phyloP scores from a whole-genome alignment of 2,797 vertebrate species.

The Macropodus opercularis region DNA sequence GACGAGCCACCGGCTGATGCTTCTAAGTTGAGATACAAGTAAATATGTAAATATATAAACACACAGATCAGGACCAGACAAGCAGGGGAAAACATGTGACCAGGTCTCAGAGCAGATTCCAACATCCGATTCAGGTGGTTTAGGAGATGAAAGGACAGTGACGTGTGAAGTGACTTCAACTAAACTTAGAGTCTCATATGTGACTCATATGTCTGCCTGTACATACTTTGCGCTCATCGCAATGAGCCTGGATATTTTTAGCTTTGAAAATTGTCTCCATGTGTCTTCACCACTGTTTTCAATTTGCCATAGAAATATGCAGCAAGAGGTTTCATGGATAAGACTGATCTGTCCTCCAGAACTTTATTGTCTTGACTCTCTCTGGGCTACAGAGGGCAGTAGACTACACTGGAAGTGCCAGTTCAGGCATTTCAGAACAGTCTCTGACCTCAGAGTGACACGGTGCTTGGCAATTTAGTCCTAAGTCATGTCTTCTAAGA shows the following conservation, averaged over 20 bases:
- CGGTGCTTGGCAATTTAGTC: conserved; percentile 8
- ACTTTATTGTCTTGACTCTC: neutral
- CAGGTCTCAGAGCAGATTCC: neutral
- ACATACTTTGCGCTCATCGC: neutral
- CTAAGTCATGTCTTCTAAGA: too few relatives aligned
- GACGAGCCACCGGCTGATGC: neutral
- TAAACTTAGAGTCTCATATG: neutral
- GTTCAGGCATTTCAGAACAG: conserved; percentile 32
- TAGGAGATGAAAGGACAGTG: neutral
- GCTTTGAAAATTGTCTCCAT: conserved; percentile 34
- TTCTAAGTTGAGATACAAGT: neutral
- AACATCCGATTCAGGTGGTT: neutral
- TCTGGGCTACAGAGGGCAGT: conserved; percentile 56
- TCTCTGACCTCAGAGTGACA: neutral
- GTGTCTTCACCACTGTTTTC: conserved; percentile 29
- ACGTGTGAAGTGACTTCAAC: neutral
- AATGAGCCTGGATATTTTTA: conserved; percentile 1
- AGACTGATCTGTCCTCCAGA: conserved; percentile 21
- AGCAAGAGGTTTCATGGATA: conserved; percentile 17
- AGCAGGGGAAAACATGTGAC: conserved; percentile 23
- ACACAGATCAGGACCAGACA: conserved; percentile 4
- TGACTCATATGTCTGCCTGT: conserved; percentile 12
- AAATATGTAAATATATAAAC: neutral
- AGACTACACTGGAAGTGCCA: neutral
- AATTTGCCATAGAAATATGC: conserved; percentile 21